Evolutionary conservation across 35 echinoderm and acorn worm genomes (phyloP).

Genomic region (Lytechinus variegatus): DNA sequence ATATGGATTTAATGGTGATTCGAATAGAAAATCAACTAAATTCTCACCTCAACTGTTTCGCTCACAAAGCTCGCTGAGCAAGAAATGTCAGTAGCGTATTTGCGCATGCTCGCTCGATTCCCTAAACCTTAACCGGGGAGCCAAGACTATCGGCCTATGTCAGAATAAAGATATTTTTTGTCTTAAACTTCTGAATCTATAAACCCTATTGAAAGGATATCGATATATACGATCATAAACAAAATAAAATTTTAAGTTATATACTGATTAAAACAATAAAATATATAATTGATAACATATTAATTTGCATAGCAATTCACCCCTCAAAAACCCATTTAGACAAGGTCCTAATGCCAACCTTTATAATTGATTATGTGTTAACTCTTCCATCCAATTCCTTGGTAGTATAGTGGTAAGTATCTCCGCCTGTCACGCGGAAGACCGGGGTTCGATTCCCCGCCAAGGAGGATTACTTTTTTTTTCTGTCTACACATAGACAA

Average conservation of each 20-base stretch:
- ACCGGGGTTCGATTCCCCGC: conserved; percentile 99
- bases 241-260: background rate
- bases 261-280: no score
- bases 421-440: conserved; percentile 99
- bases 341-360: no score
- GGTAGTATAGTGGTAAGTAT: conserved; percentile 99
- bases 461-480: conserved; percentile 71
- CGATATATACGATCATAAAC: background rate
- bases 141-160: background rate
- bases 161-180: background rate
- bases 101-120: background rate
- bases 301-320: background rate
- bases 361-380: no score
- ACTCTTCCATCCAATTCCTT: conserved; percentile 67
- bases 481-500: no score
- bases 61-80: background rate
- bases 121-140: background rate
- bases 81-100: background rate
- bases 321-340: background rate
- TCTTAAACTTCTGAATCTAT: background rate
- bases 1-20: background rate
- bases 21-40: background rate
- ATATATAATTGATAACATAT: background rate
- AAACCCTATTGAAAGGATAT: background rate
- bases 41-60: background rate